Percentiles rank a stretch among this genome's conserved stretches.
Conservation (phyloP, 2,113 vertebrate genomes). For the Myxocyprinus asiaticus region DNA sequence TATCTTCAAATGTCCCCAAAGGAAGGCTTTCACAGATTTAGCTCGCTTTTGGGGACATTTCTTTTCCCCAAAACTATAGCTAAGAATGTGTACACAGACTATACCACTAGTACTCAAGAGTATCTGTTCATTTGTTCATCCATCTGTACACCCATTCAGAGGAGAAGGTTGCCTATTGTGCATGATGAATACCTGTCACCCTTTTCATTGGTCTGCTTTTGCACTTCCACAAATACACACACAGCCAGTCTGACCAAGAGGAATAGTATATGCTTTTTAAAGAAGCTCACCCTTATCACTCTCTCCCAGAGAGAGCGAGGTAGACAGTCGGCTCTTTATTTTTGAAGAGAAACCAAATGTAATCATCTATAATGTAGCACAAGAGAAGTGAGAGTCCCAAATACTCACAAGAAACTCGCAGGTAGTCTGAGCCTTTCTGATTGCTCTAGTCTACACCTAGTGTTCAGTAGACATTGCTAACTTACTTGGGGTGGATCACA, state of each 20-base stretch:
- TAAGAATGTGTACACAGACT: too few relatives aligned
- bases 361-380: constrained; percentile 34
- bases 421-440: too few relatives aligned
- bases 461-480: too few relatives aligned
- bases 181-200: constrained; percentile 24
- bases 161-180: constrained; percentile 15
- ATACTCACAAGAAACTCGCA: not conserved
- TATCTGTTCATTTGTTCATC: constrained; percentile 1
- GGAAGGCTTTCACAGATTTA: too few relatives aligned
- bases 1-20: too few relatives aligned
- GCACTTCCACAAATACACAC: constrained; percentile 57
- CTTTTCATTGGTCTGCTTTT: constrained; percentile 34
- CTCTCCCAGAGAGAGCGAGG: constrained; percentile 45
- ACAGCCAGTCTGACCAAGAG: constrained; percentile 48
- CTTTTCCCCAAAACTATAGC: too few relatives aligned
- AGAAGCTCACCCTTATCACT: constrained; percentile 66
- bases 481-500: too few relatives aligned
- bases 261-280: constrained; percentile 55
- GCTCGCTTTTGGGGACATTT: too few relatives aligned
- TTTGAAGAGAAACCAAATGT: constrained; percentile 22
- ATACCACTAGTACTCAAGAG: not conserved
- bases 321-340: not conserved
- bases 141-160: constrained; percentile 4
- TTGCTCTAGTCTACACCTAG: too few relatives aligned
- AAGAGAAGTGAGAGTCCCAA: constrained; percentile 4